These are phyloP conservation scores for Cordilura impudica DNA, from an alignment of 2,888 invertebrate genomes.

Conservation along the genomic window DNA sequence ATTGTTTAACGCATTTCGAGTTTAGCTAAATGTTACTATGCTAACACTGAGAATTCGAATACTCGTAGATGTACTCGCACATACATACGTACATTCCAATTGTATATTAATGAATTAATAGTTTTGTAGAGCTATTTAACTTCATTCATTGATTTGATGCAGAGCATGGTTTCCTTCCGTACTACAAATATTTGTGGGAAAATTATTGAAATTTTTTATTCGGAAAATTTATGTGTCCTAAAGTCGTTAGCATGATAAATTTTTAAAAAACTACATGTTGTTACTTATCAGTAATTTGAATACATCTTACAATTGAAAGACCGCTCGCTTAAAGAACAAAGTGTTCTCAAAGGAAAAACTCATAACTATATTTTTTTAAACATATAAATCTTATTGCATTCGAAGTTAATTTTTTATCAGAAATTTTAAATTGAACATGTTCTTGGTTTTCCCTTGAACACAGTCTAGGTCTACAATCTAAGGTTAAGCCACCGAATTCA, in stretches of 20 bases:
- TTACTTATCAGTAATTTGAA: conserved; percentile 29
- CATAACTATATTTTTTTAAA: too few species aligned
- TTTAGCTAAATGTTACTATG: conserved; percentile 27
- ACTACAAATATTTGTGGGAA: conserved; percentile 11
- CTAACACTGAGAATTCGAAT: not conserved
- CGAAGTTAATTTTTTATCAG: too few species aligned
- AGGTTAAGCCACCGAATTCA: too few species aligned
- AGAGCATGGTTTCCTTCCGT: not conserved
- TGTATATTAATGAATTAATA: not conserved
- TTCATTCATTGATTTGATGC: conserved; percentile 13
- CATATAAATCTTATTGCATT: too few species aligned
- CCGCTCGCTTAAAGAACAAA: not conserved
- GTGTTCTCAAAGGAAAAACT: not conserved
- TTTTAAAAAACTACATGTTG: conserved; percentile 11
- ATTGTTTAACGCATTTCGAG: conserved; percentile 26
- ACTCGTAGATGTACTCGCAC: too few species aligned
- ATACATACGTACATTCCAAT: not conserved
- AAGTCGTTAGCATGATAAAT: conserved; percentile 26
- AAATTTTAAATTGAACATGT: too few species aligned
- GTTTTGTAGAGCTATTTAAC: not conserved
- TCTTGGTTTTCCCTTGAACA: too few species aligned
- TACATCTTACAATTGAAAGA: conserved; percentile 15
- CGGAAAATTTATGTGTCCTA: conserved; percentile 41
- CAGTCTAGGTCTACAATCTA: too few species aligned
- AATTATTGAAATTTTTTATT: not conserved